Evolutionary conservation across 2,797 vertebrate genomes (phyloP).

Genomic region (Limosa lapponica): DNA sequence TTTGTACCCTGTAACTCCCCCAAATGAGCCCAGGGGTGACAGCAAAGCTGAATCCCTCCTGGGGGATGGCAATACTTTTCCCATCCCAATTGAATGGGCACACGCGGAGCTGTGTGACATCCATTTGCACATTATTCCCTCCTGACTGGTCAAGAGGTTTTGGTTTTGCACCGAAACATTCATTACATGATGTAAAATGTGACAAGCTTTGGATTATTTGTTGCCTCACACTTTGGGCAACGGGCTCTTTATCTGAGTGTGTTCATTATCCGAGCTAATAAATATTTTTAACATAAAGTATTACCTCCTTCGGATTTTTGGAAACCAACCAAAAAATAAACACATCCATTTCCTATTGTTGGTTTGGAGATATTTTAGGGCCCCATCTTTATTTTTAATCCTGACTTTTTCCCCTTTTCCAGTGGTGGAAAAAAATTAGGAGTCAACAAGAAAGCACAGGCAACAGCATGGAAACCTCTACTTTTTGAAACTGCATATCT

Average conservation of each 20-base stretch:
- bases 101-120: rapidly evolving
- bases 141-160: background rate
- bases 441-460: background rate
- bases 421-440: background rate
- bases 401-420: background rate
- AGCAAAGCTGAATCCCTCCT: background rate
- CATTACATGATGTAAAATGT: background rate
- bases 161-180: background rate
- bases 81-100: rapidly evolving
- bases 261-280: background rate
- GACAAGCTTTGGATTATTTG: constrained; percentile 2
- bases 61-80: background rate
- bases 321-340: constrained; percentile 48
- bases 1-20: background rate
- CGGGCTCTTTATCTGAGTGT: background rate
- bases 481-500: background rate
- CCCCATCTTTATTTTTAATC: constrained; percentile 27
- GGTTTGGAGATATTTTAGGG: constrained; percentile 41
- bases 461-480: background rate
- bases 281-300: constrained; percentile 49
- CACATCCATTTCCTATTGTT: constrained; percentile 20
- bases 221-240: background rate
- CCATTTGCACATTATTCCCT: background rate
- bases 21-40: background rate
- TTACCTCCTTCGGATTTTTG: constrained; percentile 23